Evolutionary conservation across 35 echinoderm and acorn worm species (phyloP).

Genomic region (Apostichopus japonicus): DNA sequence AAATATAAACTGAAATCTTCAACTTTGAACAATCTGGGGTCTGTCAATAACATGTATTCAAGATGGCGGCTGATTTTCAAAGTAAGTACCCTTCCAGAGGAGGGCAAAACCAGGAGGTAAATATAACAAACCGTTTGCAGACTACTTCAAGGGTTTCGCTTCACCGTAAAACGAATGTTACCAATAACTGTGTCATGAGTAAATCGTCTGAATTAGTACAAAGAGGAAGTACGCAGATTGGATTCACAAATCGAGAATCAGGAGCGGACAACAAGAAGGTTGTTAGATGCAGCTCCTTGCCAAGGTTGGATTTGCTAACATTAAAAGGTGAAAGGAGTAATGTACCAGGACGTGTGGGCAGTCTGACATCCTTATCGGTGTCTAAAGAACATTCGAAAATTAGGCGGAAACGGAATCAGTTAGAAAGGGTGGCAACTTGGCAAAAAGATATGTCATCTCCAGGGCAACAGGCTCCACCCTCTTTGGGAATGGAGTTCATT

Average conservation of each 20-base stretch:
- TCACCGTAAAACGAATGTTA: no score
- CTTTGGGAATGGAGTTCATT: not conserved
- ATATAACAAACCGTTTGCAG: not conserved
- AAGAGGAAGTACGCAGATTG: no score
- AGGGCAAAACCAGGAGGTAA: not conserved
- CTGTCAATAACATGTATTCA: not conserved
- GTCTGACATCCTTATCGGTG: not conserved
- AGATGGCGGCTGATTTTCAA: not conserved
- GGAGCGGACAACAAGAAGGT: not conserved
- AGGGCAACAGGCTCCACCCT: not conserved
- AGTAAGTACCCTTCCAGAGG: not conserved
- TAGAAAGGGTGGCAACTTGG: not conserved
- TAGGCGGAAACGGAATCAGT: not conserved
- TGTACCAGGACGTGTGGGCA: not conserved
- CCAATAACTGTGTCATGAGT: no score
- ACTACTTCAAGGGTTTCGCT: no score
- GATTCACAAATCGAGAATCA: no score
- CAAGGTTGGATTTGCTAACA: not conserved
- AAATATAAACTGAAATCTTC: not conserved
- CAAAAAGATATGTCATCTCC: not conserved
- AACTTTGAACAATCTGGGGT: not conserved
- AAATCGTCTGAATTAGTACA: no score
- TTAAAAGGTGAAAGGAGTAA: not conserved
- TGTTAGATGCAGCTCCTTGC: not conserved
- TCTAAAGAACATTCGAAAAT: not conserved